Evolutionary conservation across 1,140 invertebrate species (phyloP), one percentile per base, ranked within the genome.

Genomic region (Caenorhabditis latens): DNA sequence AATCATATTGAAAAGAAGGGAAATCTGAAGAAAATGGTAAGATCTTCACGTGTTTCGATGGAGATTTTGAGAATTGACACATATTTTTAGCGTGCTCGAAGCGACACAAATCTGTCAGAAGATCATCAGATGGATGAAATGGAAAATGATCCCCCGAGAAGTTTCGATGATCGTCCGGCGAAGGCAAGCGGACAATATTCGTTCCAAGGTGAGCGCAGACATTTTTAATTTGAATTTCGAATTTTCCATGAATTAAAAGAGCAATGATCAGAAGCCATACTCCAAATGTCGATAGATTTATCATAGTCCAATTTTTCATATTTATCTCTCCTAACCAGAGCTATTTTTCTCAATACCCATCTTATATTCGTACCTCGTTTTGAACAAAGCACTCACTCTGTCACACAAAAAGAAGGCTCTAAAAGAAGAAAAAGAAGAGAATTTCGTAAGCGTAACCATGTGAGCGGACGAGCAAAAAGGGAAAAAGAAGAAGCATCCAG

Each of bases 401-500:
- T 14, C 2, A 53, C 11, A 53, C 11, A 16, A 53, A 53, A 21
- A 79, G 8, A 79, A 79, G n/a, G 50, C 48, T 42, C 24, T 2
- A 84, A 84, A 84, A 84, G 58, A 40, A n/a, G 8, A 61, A 61
- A 58, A 84, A 42, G 58, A 61, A 24, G 58, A 19, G 46, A n/a
- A 43, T 46, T 50, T 21, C 46, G 46, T 14, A 79, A 24, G 46
- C 71, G 71, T 79, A 79, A 79, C 71, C 71, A 79, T 79, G 71
- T 79, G 71, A 79, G 71, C 71, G 71, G 46, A 19, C 5, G 40
- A 32, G 9, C 13, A 40, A 46, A 19, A 48, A n/a, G 53, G 53
- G 46, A 79, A n/a, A 24, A 48, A 63, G 53, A 79, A 5, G 71
- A 32, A 79, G 71, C 71, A 79, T 79, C 71, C 71, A 79, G 71